Percentiles rank a stretch among this genome's conserved stretches.
Conservation (phyloP, 1,140 invertebrate genomes). For the Meteorus sp. region DNA sequence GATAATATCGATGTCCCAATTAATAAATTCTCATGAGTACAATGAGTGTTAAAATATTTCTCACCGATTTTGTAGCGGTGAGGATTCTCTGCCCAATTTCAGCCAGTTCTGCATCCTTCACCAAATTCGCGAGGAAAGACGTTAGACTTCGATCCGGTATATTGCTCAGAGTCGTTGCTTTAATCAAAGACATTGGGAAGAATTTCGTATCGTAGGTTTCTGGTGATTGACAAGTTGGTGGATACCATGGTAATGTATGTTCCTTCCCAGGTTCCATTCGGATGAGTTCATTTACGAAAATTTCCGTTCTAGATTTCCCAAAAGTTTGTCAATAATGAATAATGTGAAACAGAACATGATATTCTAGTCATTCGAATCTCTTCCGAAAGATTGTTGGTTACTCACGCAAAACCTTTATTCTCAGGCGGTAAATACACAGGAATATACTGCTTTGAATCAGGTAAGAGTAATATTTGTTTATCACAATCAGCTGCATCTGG, state of each 20-base stretch:
- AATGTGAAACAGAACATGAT: no score
- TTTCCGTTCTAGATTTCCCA: constrained; percentile 53
- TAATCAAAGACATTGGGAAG: constrained; percentile 43
- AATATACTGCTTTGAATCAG: constrained; percentile 41
- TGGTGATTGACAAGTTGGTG: constrained; percentile 66
- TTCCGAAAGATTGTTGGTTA: constrained; percentile 22
- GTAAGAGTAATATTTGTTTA: constrained; percentile 27
- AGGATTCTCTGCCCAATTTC: constrained; percentile 78
- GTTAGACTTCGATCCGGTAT: constrained; percentile 35
- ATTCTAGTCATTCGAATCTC: neutral
- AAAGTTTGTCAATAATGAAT: neutral
- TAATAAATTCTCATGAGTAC: constrained; percentile 9
- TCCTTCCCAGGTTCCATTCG: constrained; percentile 63
- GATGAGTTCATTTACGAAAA: constrained; percentile 63
- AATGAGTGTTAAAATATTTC: constrained; percentile 9
- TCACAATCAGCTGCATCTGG: constrained; percentile 38
- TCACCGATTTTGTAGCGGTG: constrained; percentile 69
- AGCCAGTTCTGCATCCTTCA: constrained; percentile 61
- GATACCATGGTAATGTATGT: constrained; percentile 75
- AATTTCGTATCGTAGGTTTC: constrained; percentile 52
- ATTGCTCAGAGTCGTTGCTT: constrained; percentile 28
- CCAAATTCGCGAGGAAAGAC: constrained; percentile 34
- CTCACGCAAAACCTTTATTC: constrained; percentile 76
- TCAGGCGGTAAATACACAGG: constrained; percentile 72
- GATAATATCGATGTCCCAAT: constrained; percentile 28